Percentiles rank a stretch among this genome's conserved stretches.
phyloP scores from a whole-genome alignment of 1,140 invertebrate genomes.

The Diachasmimorpha longicaudata region DNA sequence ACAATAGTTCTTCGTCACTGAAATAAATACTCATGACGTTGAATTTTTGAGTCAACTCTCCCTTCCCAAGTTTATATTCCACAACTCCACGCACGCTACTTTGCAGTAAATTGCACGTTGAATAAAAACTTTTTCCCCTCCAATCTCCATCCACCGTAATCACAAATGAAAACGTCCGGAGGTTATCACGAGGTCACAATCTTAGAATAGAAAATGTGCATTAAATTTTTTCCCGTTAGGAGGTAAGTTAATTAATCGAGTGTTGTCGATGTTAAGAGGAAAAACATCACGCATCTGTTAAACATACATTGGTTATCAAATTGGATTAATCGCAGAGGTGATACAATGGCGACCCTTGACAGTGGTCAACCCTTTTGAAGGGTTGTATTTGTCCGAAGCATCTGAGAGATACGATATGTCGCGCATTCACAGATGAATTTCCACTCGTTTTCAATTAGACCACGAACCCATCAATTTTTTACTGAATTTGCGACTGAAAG shows the following conservation, averaged over 20 bases:
- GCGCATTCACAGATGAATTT: neutral
- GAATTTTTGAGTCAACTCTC: slow-evolving; percentile 3
- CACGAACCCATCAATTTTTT: neutral
- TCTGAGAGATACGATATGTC: too few species aligned
- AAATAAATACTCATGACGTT: neutral
- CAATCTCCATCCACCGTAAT: neutral
- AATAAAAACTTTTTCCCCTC: slow-evolving; percentile 6
- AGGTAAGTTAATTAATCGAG: neutral
- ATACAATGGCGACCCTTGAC: too few species aligned
- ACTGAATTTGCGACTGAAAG: neutral
- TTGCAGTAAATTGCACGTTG: slow-evolving; percentile 15
- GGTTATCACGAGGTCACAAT: slow-evolving; percentile 4
- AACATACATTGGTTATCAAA: too few species aligned
- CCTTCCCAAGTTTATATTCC: neutral
- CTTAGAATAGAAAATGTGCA: neutral
- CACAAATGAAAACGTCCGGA: neutral
- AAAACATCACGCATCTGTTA: too few species aligned
- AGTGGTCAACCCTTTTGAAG: too few species aligned
- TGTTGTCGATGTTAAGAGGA: neutral
- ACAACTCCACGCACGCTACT: slow-evolving; percentile 7
- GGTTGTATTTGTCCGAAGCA: too few species aligned
- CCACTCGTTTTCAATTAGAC: neutral
- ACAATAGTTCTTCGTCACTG: neutral
- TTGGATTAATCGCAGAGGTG: too few species aligned
- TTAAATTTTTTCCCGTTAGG: neutral